A percentile compares a stretch with the other conserved stretches of the same genome.
Conservation (phyloP, 2,113 vertebrate species). For the Phoxinus phoxinus region DNA sequence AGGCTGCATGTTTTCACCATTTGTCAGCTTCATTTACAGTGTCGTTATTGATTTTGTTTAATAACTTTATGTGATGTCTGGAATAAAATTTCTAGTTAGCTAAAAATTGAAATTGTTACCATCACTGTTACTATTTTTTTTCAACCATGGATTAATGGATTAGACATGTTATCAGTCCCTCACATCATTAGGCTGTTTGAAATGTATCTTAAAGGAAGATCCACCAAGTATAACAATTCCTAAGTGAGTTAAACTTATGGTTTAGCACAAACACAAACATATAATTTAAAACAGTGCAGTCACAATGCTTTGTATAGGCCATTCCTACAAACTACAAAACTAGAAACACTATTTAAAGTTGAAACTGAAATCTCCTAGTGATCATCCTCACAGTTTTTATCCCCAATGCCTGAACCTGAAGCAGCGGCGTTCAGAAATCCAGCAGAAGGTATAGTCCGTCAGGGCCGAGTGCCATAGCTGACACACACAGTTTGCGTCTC, state of each 20-base stretch:
- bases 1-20: background rate
- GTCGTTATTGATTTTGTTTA: background rate
- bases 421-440: background rate
- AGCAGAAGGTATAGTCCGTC: constrained; percentile 4
- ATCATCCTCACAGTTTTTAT: background rate
- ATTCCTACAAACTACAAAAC: background rate
- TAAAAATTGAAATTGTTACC: background rate
- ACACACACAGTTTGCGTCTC: background rate
- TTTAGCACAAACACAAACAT: background rate
- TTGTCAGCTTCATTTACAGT: background rate
- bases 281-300: background rate
- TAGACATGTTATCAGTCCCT: background rate
- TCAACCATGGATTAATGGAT: background rate
- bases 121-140: too few relatives aligned
- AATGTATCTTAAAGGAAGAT: background rate
- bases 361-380: background rate
- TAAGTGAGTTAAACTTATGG: background rate
- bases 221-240: background rate
- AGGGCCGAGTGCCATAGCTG: background rate
- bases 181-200: background rate
- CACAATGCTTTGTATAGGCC: background rate
- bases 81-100: background rate
- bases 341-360: background rate
- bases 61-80: background rate
- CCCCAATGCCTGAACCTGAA: background rate